Evolutionary conservation across 2,797 vertebrate genomes (phyloP), one percentile per base, ranked within the genome.

Genomic region (Pseudochaenichthys georgianus): DNA sequence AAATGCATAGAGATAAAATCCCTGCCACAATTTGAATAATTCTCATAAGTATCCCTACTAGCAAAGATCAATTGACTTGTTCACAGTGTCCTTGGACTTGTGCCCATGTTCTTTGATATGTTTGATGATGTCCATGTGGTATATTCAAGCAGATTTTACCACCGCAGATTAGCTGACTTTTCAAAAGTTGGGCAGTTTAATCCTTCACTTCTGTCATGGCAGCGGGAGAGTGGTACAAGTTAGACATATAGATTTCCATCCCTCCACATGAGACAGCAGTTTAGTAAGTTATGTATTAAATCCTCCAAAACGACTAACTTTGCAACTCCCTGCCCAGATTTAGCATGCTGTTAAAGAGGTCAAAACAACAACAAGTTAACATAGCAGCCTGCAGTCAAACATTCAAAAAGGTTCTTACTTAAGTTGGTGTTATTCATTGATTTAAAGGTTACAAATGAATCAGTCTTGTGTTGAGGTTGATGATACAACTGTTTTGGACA

Each of bases 401-500:
- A 54, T 62, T 5, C 16, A 16, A 5, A 28, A 10, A 65, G 3
- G 34, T 38, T 38, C 34, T 31, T 7, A 7, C 13, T 21, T 3
- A 77, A 60, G 55, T 53, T 41, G 15, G 34, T 43, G 23, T 47
- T 43, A 23, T 47, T 13, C 3, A 5, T 5, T n/a, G 41, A 12
- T 13, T 48, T 62, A 3, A n/a, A 15, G 13, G 16, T 45, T 60
- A 54, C 68, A 68, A 72, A 55, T 48, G 15, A 64, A 15, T n/a
- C 69, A 47, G 1, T 64, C 75, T 50, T 57, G 61, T 60, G 43
- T 52, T 69, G 42, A 57, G 42, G 53, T 41, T 61, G 59, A 65
- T 52, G 46, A 55, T 75, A 71, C 67, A 72, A 66, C 70, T 73
- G 71, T 58, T 90, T 77, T 69, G 72, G 42, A 70, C 63, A 50